Evolutionary conservation across 2,113 vertebrate genomes (phyloP).

Genomic region (Amphilophus citrinellus): DNA sequence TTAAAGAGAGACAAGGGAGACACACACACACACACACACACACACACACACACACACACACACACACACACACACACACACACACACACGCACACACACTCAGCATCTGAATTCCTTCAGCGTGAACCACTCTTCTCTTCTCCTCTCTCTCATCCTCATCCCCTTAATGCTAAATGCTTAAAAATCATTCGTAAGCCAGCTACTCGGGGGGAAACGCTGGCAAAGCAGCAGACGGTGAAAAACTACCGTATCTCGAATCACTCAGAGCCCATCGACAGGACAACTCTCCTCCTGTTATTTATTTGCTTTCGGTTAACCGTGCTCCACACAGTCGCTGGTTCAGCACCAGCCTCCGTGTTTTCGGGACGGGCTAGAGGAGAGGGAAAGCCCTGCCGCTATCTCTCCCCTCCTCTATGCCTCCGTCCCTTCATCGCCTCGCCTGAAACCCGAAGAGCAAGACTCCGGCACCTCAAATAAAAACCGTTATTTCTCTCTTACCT

Average conservation of each 20-base stretch:
- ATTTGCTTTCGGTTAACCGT: conserved; percentile 67
- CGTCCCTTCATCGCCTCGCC: conserved; percentile 42
- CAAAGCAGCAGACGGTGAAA: conserved; percentile 22
- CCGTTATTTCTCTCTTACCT: conserved; percentile 88
- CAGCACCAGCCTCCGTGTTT: conserved; percentile 77
- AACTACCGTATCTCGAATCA: conserved; percentile 34
- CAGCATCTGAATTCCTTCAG: conserved; percentile 81
- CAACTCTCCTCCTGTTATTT: conserved; percentile 74
- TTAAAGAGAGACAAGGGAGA: conserved; percentile 45
- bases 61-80: conserved; percentile 12
- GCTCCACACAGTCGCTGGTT: conserved; percentile 67
- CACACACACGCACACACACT: background rate
- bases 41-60: background rate
- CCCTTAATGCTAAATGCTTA: conserved; percentile 53
- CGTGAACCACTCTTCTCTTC: conserved; percentile 69
- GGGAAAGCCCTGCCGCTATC: conserved; percentile 60
- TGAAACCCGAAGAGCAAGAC: conserved; percentile 31
- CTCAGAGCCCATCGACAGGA: conserved; percentile 52
- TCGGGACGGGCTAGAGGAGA: conserved; percentile 63
- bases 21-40: conserved; percentile 18
- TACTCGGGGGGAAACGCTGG: conserved; percentile 34
- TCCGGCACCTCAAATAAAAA: conserved; percentile 54
- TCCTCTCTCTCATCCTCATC: conserved; percentile 57
- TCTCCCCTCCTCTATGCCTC: conserved; percentile 21
- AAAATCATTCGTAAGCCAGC: conserved; percentile 46